Base-by-base conservation (phyloP, 2,888 invertebrate species). In the Epirrhoe tristata region DNA sequence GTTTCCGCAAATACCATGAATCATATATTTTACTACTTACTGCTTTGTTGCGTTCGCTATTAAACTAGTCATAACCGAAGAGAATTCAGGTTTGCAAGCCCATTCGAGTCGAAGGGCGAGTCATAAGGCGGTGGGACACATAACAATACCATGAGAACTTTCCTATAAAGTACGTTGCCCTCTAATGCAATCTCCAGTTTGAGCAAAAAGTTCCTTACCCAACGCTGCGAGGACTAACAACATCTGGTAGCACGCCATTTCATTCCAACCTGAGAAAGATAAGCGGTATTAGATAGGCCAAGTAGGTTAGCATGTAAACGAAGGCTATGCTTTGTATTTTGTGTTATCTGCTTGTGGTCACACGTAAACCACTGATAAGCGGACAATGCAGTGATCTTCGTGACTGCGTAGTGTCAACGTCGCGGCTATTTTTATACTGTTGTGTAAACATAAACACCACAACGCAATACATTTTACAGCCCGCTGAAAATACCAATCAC, bases 181-280 rank as follows among this genome's bases (percentile, higher is more conserved):
- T 56, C 57, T 58, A 60, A 65, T 53, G 51, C 59, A 59, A 59
- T 50, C 46, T 55, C 56, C 6, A 34, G 52, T 64, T 54, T 55
- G 54, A 62, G 66, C 67, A 66, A 70, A 63, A 65, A 50, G 32
- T 69, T 71, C 31, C 90, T 85, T 85, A 91, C 91, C 88, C 70
- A 87, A 79, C 55, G 80, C 76, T 60, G 84, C 78, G 75, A 86
- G 68, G 80, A 89, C 71, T 74, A 90, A 86, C 69, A 85, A 74
- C 67, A 85, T 77, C 77, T 84, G 83, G 83, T 84, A 81, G 78
- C 79, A 81, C 82, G 86, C 88, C 92, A 92, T 91, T 77, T 83
- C 79, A 81, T 80, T 73, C 77, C 77, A 74, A 71, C 84, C 89
- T 87, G 72, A 77, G 43, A 86, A 78, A 82, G 76, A 81, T 74